Conservation (phyloP, 2,797 vertebrate genomes). For the Hyperoplus immaculatus region DNA sequence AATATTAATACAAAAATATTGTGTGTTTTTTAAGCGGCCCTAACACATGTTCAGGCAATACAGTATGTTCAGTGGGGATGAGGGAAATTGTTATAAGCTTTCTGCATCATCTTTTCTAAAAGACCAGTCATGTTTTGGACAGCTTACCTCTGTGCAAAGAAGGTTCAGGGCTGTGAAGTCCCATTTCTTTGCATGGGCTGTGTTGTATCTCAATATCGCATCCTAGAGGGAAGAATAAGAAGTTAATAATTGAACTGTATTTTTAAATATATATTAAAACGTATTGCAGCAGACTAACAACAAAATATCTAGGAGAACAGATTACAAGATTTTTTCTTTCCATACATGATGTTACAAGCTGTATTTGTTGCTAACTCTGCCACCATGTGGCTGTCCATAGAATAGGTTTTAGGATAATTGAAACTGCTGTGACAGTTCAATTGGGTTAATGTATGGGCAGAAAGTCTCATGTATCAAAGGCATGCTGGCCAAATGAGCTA, state of each 20-base stretch:
- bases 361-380: slow-evolving; percentile 68
- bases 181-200: slow-evolving; percentile 94
- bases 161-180: slow-evolving; percentile 95
- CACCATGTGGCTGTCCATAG: slow-evolving; percentile 78
- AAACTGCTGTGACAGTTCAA: background rate
- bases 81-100: background rate
- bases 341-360: background rate
- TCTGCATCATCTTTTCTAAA: background rate
- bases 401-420: slow-evolving; percentile 14
- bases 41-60: background rate
- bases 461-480: background rate
- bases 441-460: background rate
- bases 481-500: background rate
- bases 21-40: background rate
- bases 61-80: background rate
- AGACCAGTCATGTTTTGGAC: background rate
- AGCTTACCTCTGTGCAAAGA: slow-evolving; percentile 95
- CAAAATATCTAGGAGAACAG: background rate
- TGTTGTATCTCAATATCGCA: slow-evolving; percentile 94
- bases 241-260: background rate
- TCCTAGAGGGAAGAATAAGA: slow-evolving; percentile 82
- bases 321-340: background rate
- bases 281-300: background rate
- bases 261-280: background rate
- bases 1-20: background rate